Base-by-base conservation (phyloP, 1,140 invertebrate species). In the Mycetomoellerius zeteki region DNA sequence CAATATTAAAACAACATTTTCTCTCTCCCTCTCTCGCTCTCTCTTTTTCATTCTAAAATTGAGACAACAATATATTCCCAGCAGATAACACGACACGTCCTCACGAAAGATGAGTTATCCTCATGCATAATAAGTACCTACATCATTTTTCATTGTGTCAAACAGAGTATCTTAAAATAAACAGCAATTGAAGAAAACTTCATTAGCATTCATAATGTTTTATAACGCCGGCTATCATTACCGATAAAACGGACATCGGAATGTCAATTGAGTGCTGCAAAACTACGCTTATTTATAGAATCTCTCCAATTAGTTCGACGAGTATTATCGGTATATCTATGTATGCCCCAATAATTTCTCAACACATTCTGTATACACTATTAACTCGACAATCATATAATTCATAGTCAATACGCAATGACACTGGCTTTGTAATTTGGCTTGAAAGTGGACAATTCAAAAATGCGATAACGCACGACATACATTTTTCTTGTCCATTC, bases 361-460 rank as follows among this genome's bases (percentile, higher is more conserved):
- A 3, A 19, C 21, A 8, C 21, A 50, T 16, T 19, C 4, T 12
- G 14, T 67, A 30, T 50, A 30, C 19, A 30, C 3, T 52, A 52
- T 80, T 52, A 65, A 80, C 62, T 80, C 43, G 47, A n/a, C 30
- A 67, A 21, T 43, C 8, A 43, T 75, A 6, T 75, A 6, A 24
- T 50, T 50, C 14, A 50, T 12, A 43, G 19, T 37, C n/a, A 37
- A 24, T 27, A 33, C 21, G 12, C 27, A 19, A 33, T 80, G 27
- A 30, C 8, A 24, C 16, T 50, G 14, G 27, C 33, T n/a, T 67
- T 3, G 4, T 19, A 24, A 80, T 80, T 67, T 4, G 16, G n/a
- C 8, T 67, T 67, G 21, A 67, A 80, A 80, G n/a, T 52, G 27
- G 5, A 27, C 76, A 14, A 21, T 67, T n/a, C 3, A 37, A 64